These are phyloP conservation scores for Torymus aiolomorphi DNA, from an alignment of 2,888 invertebrate species.

Conservation along the genomic window DNA sequence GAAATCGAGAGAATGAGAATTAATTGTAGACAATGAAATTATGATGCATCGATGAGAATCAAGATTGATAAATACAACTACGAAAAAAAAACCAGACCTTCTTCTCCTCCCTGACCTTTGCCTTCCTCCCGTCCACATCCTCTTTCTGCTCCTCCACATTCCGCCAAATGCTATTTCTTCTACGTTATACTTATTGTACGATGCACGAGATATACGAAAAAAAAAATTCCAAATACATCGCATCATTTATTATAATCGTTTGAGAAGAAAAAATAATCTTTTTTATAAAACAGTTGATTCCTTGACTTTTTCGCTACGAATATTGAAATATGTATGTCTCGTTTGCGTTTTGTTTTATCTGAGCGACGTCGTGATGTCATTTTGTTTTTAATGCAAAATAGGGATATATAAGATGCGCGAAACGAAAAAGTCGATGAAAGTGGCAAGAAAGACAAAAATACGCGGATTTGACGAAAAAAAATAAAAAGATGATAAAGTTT, in stretches of 20 bases:
- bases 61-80: constrained; percentile 56
- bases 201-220: constrained; percentile 46
- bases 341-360: constrained; percentile 47
- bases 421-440: constrained; percentile 60
- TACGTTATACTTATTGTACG: constrained; percentile 51
- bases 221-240: constrained; percentile 26
- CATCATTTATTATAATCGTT: constrained; percentile 47
- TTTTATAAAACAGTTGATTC: constrained; percentile 49
- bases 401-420: constrained; percentile 54
- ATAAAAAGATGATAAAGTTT: constrained; percentile 61
- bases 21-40: constrained; percentile 55
- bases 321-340: constrained; percentile 51
- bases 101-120: constrained; percentile 18
- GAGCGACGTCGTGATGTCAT: constrained; percentile 51
- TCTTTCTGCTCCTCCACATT: constrained; percentile 31
- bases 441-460: constrained; percentile 45
- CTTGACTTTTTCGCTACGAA: constrained; percentile 55
- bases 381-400: constrained; percentile 45
- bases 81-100: constrained; percentile 52
- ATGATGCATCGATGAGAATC: constrained; percentile 56
- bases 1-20: constrained; percentile 48
- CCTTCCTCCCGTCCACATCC: not conserved
- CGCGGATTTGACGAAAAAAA: constrained; percentile 50
- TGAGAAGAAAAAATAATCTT: constrained; percentile 36
- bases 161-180: constrained; percentile 32